A percentile compares a stretch with the other conserved stretches of the same genome.
These are phyloP conservation scores for Torymus aiolomorphi DNA, from an alignment of 2,888 invertebrate genomes.

Conservation along the genomic window DNA sequence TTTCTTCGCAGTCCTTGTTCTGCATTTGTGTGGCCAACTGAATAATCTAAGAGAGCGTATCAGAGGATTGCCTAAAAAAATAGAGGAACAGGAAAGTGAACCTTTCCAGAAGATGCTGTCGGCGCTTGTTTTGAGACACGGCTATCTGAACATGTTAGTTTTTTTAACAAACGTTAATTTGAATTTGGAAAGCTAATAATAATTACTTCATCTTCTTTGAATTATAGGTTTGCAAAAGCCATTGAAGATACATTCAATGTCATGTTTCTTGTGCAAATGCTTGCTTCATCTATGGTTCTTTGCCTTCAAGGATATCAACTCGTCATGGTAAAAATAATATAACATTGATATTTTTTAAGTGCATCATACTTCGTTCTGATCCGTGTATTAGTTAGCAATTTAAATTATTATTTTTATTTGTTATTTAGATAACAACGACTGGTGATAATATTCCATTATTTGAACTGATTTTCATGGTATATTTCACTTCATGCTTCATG, in stretches of 20 bases:
- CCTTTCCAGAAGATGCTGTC: slow-evolving; percentile 12
- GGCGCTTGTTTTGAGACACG: slow-evolving; percentile 57
- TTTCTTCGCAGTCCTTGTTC: slow-evolving; percentile 51
- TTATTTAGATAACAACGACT: slow-evolving; percentile 5
- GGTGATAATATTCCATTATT: slow-evolving; percentile 14
- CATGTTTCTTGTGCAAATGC: slow-evolving; percentile 51
- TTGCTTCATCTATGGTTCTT: slow-evolving; percentile 25
- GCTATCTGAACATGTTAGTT: slow-evolving; percentile 58
- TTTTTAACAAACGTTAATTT: background rate
- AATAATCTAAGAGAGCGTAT: slow-evolving; percentile 44
- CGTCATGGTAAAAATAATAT: slow-evolving; percentile 13
- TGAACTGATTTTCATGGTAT: slow-evolving; percentile 40
- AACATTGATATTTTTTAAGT: no score
- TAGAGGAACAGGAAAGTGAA: background rate
- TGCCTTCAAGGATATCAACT: slow-evolving; percentile 48
- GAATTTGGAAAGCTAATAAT: no score
- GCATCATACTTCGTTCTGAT: no score
- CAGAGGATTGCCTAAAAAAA: background rate
- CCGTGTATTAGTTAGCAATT: no score
- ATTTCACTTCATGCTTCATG: slow-evolving; percentile 41
- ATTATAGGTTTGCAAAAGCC: slow-evolving; percentile 43
- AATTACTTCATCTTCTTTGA: no score
- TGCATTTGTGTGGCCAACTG: slow-evolving; percentile 54
- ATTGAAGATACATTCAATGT: slow-evolving; percentile 50
- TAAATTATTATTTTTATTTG: no score